A percentile compares a stretch with the other conserved stretches of the same genome.
Conservation (phyloP, 2,113 vertebrate species). For the Colistium nudipinnis region DNA sequence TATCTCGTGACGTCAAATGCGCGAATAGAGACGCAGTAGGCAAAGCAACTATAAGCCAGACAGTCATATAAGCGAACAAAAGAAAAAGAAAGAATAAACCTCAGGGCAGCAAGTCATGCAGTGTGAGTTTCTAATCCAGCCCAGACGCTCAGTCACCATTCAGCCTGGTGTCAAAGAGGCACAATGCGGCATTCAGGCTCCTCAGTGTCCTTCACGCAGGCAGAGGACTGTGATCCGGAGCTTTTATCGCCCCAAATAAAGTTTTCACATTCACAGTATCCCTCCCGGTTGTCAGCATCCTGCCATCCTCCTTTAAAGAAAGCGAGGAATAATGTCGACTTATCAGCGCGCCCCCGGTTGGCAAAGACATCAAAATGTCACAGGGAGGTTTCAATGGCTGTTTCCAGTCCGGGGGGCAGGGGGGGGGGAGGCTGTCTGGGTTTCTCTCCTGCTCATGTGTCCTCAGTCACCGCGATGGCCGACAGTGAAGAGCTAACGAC, state of each 20-base stretch:
- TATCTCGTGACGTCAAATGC: too few species aligned
- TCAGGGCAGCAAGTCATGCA: too few species aligned
- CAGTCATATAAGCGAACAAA: too few species aligned
- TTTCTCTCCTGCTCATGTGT: conserved; percentile 8
- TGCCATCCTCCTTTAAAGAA: conserved; percentile 12
- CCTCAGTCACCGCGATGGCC: conserved; percentile 14
- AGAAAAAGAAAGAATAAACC: too few species aligned
- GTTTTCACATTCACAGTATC: conserved; percentile 32
- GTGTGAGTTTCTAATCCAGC: too few species aligned
- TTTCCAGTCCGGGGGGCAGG: neutral
- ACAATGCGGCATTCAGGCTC: neutral
- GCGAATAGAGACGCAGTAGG: too few species aligned
- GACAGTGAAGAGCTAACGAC: conserved; percentile 43
- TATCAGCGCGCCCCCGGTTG: conserved; percentile 26
- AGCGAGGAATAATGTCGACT: conserved; percentile 41
- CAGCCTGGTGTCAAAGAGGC: neutral
- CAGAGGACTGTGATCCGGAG: conserved; percentile 22
- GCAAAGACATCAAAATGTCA: conserved; percentile 39
- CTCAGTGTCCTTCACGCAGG: conserved; percentile 26
- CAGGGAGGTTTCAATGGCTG: conserved; percentile 31
- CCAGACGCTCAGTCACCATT: neutral
- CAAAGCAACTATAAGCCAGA: too few species aligned
- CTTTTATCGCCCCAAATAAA: conserved; percentile 42
- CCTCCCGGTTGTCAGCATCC: conserved; percentile 22
- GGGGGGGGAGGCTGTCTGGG: neutral